Conservation (phyloP, 2,113 vertebrate species). For the Jacana jacana region DNA sequence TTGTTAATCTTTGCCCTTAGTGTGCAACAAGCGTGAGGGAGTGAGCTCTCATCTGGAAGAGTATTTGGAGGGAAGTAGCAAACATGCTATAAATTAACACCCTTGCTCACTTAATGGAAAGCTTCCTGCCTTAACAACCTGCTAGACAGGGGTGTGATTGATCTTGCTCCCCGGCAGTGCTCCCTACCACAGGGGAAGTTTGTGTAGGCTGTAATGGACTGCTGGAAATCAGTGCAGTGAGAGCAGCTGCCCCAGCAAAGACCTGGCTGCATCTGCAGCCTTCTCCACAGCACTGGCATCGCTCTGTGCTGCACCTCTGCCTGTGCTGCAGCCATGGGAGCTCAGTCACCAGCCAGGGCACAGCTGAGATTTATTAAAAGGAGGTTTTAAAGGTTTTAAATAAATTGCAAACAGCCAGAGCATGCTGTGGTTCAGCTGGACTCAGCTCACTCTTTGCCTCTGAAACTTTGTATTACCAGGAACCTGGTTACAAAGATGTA, state of each 20-base stretch:
- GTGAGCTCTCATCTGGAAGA: not conserved
- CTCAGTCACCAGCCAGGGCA: not conserved
- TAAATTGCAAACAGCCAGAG: not conserved
- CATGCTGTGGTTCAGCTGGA: accelerated
- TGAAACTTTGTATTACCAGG: not conserved
- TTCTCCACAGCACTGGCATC: not conserved
- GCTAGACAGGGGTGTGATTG: not conserved
- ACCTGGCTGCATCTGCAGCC: accelerated
- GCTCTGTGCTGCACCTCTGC: not conserved
- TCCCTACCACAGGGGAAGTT: not conserved
- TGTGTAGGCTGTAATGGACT: accelerated
- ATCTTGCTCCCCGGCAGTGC: not conserved
- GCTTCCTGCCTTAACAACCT: conserved; percentile 30
- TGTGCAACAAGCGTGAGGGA: not conserved
- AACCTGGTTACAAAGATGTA: not conserved
- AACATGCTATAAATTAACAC: conserved; percentile 28
- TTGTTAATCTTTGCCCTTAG: conserved; percentile 4
- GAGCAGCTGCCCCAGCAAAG: not conserved
- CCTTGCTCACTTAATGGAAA: conserved; percentile 23
- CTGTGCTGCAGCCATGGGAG: not conserved
- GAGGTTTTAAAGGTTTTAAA: not conserved
- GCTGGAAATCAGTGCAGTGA: not conserved
- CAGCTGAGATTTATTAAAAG: not conserved
- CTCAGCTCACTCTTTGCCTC: not conserved
- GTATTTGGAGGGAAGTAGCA: not conserved